Base-by-base conservation (phyloP, 1,140 invertebrate genomes). In the Euschistus heros region DNA sequence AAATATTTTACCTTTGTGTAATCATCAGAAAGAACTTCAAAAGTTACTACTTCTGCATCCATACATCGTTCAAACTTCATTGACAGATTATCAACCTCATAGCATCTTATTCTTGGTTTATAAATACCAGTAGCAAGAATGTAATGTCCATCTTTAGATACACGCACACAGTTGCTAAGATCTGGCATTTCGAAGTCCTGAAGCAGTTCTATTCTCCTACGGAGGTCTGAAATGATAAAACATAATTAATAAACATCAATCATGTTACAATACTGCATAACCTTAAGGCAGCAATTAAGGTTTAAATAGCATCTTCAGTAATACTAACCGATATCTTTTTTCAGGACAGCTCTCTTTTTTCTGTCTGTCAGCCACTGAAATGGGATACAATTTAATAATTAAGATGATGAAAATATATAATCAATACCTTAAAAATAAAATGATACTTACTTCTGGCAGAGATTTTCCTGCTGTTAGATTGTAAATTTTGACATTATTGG, bases 131-230 rank as follows among this genome's bases (percentile, higher is more conserved):
- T 90, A 24, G 88, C 90, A 69, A 98, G 79, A 67, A 98, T 86
- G 75, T 92, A 97, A 68, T 97, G 86, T 24, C 89, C 88, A 84
- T 99, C 95, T 71, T 81, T 85, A n/a, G 94, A 91, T 55, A 94
- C 80, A 74, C 84, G 81, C 50, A 99, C 82, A 47, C 83, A 85
- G 46, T 85, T 89, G 73, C 92, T 96, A 1, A 98, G 80, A 66
- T 84, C 91, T 63, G 97, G 97, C 97, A 98, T 99, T 70, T 97
- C 92, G 83, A 99, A 99, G 75, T 99, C 97, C 78, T 99, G 97
- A 71, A 99, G 93, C 18, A 99, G 81, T 76, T 99, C 91, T 69
- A 99, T 97, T 72, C 92, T 79, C 70, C 87, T 82, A 68, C 92
- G 81, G 44, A 97, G 81, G 74, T 95, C 92, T 80, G 62, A 52